A percentile compares a stretch with the other conserved stretches of the same genome.
phyloP scores from a whole-genome alignment of 2,797 vertebrate species.

The Capromys pilorides region DNA sequence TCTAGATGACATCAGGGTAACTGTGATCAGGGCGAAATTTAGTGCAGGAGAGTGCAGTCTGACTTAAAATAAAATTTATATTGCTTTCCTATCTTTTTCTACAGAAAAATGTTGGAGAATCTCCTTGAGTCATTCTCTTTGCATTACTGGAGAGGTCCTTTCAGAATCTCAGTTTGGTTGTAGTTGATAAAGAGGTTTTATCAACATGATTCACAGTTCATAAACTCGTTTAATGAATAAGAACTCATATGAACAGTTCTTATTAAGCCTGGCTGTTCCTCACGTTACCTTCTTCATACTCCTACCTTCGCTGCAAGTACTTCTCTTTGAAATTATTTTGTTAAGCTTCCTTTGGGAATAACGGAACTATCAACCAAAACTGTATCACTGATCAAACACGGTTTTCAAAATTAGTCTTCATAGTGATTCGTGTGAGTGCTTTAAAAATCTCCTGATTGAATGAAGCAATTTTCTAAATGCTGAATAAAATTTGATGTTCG shows the following conservation, averaged over 20 bases:
- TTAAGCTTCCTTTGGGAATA: slow-evolving; percentile 57
- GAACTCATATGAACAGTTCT: slow-evolving; percentile 49
- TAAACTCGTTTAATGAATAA: slow-evolving; percentile 64
- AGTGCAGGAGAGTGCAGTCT: background rate
- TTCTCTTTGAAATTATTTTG: slow-evolving; percentile 64
- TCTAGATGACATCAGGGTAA: slow-evolving; percentile 17
- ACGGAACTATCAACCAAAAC: slow-evolving; percentile 47
- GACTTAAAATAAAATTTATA: slow-evolving; percentile 45
- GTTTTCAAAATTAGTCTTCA: slow-evolving; percentile 66
- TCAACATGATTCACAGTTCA: background rate
- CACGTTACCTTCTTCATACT: background rate
- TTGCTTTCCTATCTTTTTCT: slow-evolving; percentile 3
- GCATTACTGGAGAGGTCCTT: slow-evolving; percentile 12
- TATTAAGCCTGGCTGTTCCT: slow-evolving; percentile 13
- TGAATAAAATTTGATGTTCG: slow-evolving; percentile 36
- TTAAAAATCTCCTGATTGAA: slow-evolving; percentile 43
- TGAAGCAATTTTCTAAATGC: slow-evolving; percentile 36
- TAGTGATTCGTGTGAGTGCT: slow-evolving; percentile 57
- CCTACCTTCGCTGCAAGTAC: slow-evolving; percentile 51
- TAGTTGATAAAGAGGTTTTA: slow-evolving; percentile 14
- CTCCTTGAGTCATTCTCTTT: slow-evolving; percentile 20
- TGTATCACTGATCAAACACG: slow-evolving; percentile 44
- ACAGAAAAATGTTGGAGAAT: slow-evolving; percentile 56
- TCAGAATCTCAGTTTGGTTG: slow-evolving; percentile 36
- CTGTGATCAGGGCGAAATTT: slow-evolving; percentile 46